phyloP scores from a whole-genome alignment of 2,113 vertebrate species.

The Mormyrus lacerda region DNA sequence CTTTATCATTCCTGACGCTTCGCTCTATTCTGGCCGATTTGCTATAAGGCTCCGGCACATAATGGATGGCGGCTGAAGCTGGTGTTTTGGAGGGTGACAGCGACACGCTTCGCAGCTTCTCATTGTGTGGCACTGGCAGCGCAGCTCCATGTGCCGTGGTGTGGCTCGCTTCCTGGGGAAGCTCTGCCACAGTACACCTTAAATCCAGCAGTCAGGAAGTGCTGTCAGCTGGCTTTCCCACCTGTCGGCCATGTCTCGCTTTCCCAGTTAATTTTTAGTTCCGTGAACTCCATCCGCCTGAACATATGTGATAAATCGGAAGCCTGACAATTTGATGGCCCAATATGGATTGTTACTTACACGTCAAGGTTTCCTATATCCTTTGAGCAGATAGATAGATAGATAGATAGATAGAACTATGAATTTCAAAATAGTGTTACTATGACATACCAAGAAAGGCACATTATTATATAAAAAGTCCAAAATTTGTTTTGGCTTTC shows the following conservation, averaged over 20 bases:
- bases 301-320: not conserved
- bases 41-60: conserved; percentile 48
- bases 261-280: conserved; percentile 23
- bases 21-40: conserved; percentile 55
- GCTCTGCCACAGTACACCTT: not conserved
- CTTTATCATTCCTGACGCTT: conserved; percentile 56
- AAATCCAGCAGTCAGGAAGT: conserved; percentile 3
- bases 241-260: not conserved
- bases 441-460: not conserved
- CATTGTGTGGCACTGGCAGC: conserved; percentile 47
- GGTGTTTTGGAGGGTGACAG: conserved; percentile 47
- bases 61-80: conserved; percentile 52
- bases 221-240: not conserved
- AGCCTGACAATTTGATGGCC: not conserved
- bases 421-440: not conserved
- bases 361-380: not conserved
- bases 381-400: not conserved
- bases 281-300: not conserved
- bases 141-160: conserved; percentile 1
- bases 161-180: not conserved
- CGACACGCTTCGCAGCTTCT: conserved; percentile 41
- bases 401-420: not conserved
- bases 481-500: not conserved
- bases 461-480: not conserved
- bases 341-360: not conserved